A percentile compares a stretch with the other conserved stretches of the same genome.
Conservation (phyloP, 1,140 invertebrate species). For the Forficula auricularia region DNA sequence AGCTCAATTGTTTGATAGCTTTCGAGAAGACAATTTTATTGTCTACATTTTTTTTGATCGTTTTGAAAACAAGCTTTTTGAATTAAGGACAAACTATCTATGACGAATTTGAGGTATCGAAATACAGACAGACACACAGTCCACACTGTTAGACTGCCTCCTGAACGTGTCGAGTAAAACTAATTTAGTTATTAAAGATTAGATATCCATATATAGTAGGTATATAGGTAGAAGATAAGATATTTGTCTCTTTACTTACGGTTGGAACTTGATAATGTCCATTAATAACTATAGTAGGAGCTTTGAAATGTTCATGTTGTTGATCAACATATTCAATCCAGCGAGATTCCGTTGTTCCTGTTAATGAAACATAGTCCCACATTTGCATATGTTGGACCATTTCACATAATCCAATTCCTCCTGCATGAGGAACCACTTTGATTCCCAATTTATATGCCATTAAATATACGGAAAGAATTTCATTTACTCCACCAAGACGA, state of each 20-base stretch:
- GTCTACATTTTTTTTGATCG: too few species aligned
- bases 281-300: constrained; percentile 47
- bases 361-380: constrained; percentile 66
- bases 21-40: too few species aligned
- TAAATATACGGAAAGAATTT: constrained; percentile 70
- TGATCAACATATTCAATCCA: constrained; percentile 78
- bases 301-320: constrained; percentile 69
- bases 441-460: constrained; percentile 63
- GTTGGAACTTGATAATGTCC: constrained; percentile 55
- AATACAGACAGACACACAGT: too few species aligned
- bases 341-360: constrained; percentile 46
- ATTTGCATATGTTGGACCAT: constrained; percentile 83
- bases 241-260: constrained; percentile 35
- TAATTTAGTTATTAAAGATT: too few species aligned
- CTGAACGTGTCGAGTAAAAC: too few species aligned
- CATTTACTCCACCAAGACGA: constrained; percentile 73
- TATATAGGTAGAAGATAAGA: too few species aligned
- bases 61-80: too few species aligned
- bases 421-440: constrained; percentile 78
- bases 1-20: too few species aligned
- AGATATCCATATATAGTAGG: too few species aligned
- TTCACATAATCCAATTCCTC: constrained; percentile 81
- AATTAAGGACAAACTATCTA: too few species aligned
- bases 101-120: too few species aligned
- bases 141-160: too few species aligned